Conservation (phyloP, 2,888 invertebrate genomes). For the Drosophila nigritarsus region DNA sequence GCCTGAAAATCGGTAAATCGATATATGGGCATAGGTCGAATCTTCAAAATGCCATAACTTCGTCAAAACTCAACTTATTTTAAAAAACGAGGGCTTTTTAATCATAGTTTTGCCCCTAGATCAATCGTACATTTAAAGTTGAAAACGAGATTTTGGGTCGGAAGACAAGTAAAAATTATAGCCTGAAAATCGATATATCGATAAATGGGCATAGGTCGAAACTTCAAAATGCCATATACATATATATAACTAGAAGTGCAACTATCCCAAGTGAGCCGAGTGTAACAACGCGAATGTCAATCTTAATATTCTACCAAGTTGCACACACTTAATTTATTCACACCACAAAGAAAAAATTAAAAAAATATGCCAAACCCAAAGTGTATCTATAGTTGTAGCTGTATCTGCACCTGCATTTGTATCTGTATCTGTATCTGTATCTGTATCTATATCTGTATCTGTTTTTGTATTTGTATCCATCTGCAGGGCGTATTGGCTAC, state of each 20-base stretch:
- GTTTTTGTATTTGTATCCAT: conserved; percentile 5
- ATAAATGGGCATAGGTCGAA: no score
- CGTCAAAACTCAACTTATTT: no score
- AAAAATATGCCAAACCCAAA: conserved; percentile 30
- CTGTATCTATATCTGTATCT: conserved; percentile 1
- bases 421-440: conserved; percentile 1
- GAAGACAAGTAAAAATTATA: no score
- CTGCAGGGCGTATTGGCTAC: conserved; percentile 54
- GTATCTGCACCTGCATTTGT: neutral
- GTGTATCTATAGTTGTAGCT: conserved; percentile 11
- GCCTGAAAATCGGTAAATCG: no score
- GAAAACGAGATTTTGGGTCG: no score
- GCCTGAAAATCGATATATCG: no score
- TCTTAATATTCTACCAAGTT: conserved; percentile 22
- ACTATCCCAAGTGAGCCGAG: neutral
- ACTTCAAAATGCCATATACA: no score
- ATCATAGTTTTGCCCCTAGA: no score
- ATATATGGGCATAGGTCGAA: no score
- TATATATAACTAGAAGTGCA: neutral
- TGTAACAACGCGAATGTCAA: conserved; percentile 27
- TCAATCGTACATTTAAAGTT: no score
- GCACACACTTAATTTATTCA: conserved; percentile 59
- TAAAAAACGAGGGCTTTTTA: no score
- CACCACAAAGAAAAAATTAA: conserved; percentile 37
- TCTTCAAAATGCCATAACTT: no score